These are phyloP conservation scores for Rhynchopsitta pachyrhyncha DNA, from an alignment of 2,113 vertebrate genomes.

Conservation along the genomic window DNA sequence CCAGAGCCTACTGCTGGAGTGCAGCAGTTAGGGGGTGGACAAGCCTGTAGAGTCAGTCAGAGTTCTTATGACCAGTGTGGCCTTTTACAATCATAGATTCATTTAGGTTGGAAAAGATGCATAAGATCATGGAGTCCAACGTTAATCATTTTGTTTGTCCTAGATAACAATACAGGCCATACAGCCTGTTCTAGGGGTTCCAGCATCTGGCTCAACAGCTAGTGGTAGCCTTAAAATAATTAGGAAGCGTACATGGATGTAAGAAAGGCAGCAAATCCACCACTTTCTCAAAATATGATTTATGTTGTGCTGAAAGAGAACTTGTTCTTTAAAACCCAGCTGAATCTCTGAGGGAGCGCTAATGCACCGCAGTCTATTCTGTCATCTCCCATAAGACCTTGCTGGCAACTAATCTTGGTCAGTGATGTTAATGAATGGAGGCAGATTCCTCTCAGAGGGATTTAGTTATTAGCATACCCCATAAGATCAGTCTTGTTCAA, in stretches of 20 bases:
- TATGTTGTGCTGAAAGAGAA: background rate
- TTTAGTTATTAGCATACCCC: background rate
- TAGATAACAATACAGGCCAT: background rate
- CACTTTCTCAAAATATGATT: background rate
- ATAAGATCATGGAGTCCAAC: background rate
- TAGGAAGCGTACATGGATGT: background rate
- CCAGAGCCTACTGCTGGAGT: background rate
- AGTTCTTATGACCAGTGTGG: background rate
- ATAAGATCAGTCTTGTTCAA: slow-evolving; percentile 28
- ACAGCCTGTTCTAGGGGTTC: background rate
- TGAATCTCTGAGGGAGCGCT: background rate
- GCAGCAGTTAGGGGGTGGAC: background rate
- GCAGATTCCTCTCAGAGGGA: slow-evolving; percentile 7
- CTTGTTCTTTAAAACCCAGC: background rate
- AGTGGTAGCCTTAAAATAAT: background rate
- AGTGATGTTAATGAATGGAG: background rate
- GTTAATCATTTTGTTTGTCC: background rate
- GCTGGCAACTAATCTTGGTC: slow-evolving; percentile 1
- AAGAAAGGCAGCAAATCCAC: background rate
- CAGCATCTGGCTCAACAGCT: background rate
- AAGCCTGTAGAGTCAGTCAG: background rate
- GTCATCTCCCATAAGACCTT: background rate
- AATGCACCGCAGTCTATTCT: background rate
- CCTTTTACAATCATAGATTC: background rate
- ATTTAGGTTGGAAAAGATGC: background rate